These are phyloP conservation scores for Myathropa florea DNA, from an alignment of 2,888 invertebrate genomes.

Conservation along the genomic window DNA sequence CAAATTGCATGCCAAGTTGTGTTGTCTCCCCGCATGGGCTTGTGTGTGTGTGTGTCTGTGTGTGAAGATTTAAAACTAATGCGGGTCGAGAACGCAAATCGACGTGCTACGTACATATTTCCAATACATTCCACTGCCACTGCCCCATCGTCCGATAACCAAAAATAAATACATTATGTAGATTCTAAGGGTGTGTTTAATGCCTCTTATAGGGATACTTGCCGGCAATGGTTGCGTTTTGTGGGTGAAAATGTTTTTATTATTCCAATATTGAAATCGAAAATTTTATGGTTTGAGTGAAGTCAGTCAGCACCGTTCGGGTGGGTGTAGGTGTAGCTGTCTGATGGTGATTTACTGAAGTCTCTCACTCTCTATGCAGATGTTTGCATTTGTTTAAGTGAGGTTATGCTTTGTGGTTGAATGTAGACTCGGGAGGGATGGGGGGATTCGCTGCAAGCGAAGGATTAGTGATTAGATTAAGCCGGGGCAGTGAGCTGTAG, in stretches of 20 bases:
- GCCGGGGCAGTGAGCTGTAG: too few species aligned
- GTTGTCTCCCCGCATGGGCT: neutral
- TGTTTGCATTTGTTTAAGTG: neutral
- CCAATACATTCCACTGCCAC: constrained; percentile 1
- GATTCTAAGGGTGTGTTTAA: constrained; percentile 69
- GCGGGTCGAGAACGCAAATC: constrained; percentile 57
- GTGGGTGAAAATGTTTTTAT: constrained; percentile 55
- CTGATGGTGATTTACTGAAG: neutral
- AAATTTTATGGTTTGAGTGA: neutral
- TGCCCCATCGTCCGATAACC: constrained; percentile 55
- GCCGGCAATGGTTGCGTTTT: constrained; percentile 56
- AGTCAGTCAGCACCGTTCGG: neutral
- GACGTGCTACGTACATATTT: constrained; percentile 62
- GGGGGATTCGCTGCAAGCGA: too few species aligned
- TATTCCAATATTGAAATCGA: constrained; percentile 51
- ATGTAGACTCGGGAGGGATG: neutral
- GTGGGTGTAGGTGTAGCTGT: neutral
- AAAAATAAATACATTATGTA: constrained; percentile 69
- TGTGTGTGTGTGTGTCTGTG: constrained; percentile 10
- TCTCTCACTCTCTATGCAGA: neutral
- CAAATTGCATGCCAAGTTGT: constrained; percentile 56
- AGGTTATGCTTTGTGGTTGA: neutral
- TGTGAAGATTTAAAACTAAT: constrained; percentile 45
- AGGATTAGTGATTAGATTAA: too few species aligned
- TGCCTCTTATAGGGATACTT: constrained; percentile 58